Evolutionary conservation across 2,113 vertebrate genomes (phyloP), one percentile per base, ranked within the genome.

Genomic region (Tupaia chinensis): DNA sequence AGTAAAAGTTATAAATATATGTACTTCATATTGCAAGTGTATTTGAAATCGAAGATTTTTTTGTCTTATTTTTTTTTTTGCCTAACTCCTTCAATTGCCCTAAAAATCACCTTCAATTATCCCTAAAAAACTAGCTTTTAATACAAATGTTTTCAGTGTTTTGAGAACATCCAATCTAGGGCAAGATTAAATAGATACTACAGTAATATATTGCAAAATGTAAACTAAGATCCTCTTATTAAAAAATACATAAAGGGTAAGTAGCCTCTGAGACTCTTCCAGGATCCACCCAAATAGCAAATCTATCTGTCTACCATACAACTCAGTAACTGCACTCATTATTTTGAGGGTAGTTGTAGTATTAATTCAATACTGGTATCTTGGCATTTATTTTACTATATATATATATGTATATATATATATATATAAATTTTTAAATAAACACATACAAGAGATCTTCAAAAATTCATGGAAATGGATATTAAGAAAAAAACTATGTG

Each of bases 301-400:
- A 34, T 93, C 27, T 89, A 9, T 34, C 44, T 83, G 58, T 54
- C 66, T 22, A 65, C 3, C 32, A 84, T 27, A 44, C n/a, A 69
- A 6, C 76, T 74, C 73, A 79, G 9, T 68, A 85, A 84, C 82
- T 88, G 56, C 90, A 72, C 60, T 94, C 27, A 79, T 74, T 73
- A 56, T 82, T n/a, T 69, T 76, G 19, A 94, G 29, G 32, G 81
- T 32, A 88, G 13, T 73, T 77, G 20, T 61, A 23, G 19, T 65
- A 1, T 54, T 80, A 60, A 77, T 84, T 66, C 81, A 87, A 65
- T 84, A 54, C 8, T 70, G 53, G 12, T 29, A 74, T 90, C 83
- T 82, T 27, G 58, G 27, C 4, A 66, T 74, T 94, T 90, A 82
- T 82, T 97, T 96, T 83, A 12, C 15, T 83, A 23, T 83, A 86